phyloP scores from a whole-genome alignment of 2,113 vertebrate genomes.

The Chrysemys picta region DNA sequence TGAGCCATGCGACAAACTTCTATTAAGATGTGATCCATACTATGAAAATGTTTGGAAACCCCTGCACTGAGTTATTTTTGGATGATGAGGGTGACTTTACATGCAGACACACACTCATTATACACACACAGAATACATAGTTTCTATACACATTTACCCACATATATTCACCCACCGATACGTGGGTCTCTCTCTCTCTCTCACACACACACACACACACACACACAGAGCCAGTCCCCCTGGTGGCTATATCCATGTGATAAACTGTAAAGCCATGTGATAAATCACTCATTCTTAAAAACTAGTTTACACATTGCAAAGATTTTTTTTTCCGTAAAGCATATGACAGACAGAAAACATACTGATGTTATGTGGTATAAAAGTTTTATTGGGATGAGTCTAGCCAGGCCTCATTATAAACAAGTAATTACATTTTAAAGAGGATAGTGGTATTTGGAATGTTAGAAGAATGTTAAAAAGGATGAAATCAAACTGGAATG shows the following conservation, averaged over 20 bases:
- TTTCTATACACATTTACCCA: not conserved
- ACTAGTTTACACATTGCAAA: not conserved
- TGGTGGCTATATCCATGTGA: not conserved
- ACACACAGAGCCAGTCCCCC: not conserved
- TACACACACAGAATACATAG: not conserved
- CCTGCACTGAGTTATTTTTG: not conserved
- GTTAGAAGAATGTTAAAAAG: not conserved
- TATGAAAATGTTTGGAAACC: not conserved
- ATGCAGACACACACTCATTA: not conserved
- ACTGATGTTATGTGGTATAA: not conserved
- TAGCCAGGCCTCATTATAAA: not conserved
- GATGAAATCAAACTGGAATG: too few relatives aligned
- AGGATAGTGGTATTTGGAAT: not conserved
- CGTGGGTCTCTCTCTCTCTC: not conserved
- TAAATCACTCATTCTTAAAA: not conserved
- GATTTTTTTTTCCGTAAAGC: not conserved
- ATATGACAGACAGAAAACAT: not conserved
- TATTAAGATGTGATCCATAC: fast-evolving
- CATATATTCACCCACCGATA: not conserved
- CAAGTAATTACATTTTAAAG: not conserved
- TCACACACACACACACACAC: not conserved
- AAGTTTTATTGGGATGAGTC: not conserved
- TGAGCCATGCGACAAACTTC: not conserved
- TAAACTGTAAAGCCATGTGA: not conserved
- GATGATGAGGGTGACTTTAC: not conserved